Percentiles rank a stretch among this genome's conserved stretches.
Conservation (phyloP, 2,888 invertebrate genomes). For the Camponotus fellah region DNA sequence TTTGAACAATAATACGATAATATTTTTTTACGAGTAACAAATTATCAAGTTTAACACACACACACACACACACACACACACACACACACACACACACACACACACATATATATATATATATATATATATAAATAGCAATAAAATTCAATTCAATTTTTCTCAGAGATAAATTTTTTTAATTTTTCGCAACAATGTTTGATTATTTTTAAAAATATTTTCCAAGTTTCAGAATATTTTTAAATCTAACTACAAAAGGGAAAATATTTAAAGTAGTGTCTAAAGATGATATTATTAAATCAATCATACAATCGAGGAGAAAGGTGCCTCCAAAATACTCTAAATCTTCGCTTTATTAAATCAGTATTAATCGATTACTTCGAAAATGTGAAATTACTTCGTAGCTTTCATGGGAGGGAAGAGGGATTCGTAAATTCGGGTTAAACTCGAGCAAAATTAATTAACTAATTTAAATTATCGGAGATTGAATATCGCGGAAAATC, state of each 20-base stretch:
- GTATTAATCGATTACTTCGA: background rate
- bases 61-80: too few relatives aligned
- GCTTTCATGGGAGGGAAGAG: background rate
- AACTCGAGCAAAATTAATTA: background rate
- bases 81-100: too few relatives aligned
- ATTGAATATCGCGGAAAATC: background rate
- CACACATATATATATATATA: too few relatives aligned
- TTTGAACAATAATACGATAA: background rate
- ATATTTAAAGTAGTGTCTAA: background rate
- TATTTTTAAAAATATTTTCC: background rate
- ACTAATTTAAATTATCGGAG: background rate
- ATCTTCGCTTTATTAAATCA: background rate
- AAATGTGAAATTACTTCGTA: background rate
- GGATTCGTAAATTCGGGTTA: background rate
- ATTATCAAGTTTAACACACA: background rate
- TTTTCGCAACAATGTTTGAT: background rate
- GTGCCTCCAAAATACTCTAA: background rate
- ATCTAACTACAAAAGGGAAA: background rate
- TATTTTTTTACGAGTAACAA: background rate
- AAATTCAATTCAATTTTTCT: background rate
- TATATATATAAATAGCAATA: background rate
- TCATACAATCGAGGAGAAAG: background rate
- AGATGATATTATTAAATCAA: constrained; percentile 3
- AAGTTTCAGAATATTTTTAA: background rate
- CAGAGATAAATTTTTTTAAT: background rate